phyloP scores from a whole-genome alignment of 2,888 invertebrate species.

The Pachymerium ferrugineum region DNA sequence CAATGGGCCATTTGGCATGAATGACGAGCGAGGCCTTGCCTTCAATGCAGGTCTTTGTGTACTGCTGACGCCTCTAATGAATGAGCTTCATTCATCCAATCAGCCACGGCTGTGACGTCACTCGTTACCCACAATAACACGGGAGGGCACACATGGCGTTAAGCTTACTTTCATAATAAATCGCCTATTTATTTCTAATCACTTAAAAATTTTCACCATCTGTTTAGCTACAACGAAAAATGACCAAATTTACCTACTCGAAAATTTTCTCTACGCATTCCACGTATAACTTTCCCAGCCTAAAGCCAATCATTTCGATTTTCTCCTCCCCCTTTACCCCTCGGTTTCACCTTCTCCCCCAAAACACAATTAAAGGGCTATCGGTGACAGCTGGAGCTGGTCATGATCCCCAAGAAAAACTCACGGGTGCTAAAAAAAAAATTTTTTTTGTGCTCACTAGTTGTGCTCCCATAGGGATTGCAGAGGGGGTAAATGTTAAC shows the following conservation, averaged over 20 bases:
- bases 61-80: slow-evolving; percentile 3
- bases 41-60: slow-evolving; percentile 1
- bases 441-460: not conserved
- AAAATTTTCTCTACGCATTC: not conserved
- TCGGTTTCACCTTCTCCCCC: not conserved
- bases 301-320: not conserved
- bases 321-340: not conserved
- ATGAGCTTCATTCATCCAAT: slow-evolving; percentile 19
- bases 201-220: not conserved
- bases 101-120: slow-evolving; percentile 12
- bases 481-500: no score
- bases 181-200: not conserved
- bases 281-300: not conserved
- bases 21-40: slow-evolving; percentile 1
- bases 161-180: not conserved
- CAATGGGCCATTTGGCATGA: slow-evolving; percentile 13
- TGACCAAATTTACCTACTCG: no score
- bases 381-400: slow-evolving; percentile 16
- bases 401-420: no score
- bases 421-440: not conserved
- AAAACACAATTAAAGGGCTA: not conserved
- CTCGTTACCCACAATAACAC: not conserved
- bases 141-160: not conserved
- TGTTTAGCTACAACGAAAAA: not conserved
- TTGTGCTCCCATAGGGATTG: no score